Conservation (phyloP, 2,888 invertebrate genomes). For the Tipula vernalis region DNA sequence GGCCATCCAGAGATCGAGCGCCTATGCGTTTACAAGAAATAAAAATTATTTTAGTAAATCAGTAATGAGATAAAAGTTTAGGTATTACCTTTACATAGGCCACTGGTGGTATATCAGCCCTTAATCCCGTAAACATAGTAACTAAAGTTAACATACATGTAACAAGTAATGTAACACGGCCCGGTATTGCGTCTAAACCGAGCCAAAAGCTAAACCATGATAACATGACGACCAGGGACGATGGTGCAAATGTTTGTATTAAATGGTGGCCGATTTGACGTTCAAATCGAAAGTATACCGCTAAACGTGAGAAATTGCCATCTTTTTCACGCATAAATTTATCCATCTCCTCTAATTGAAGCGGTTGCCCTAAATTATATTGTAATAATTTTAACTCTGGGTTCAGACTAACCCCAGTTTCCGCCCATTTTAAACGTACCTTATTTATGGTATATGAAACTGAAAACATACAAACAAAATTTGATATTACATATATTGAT, state of each 20-base stretch:
- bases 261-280: constrained; percentile 74
- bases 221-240: constrained; percentile 66
- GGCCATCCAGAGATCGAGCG: constrained; percentile 78
- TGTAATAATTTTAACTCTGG: constrained; percentile 68
- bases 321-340: constrained; percentile 66
- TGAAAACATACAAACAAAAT: constrained; percentile 28
- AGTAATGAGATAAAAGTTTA: background rate
- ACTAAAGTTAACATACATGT: constrained; percentile 76
- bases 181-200: constrained; percentile 72
- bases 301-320: constrained; percentile 67
- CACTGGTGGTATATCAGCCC: constrained; percentile 73
- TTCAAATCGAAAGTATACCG: constrained; percentile 68
- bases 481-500: background rate
- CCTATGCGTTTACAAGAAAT: constrained; percentile 36
- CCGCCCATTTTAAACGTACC: constrained; percentile 61
- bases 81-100: constrained; percentile 67
- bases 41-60: background rate
- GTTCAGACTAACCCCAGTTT: constrained; percentile 61
- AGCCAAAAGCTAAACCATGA: constrained; percentile 85
- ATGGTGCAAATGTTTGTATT: constrained; percentile 76
- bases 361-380: constrained; percentile 62
- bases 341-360: constrained; percentile 56
- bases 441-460: constrained; percentile 71
- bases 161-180: constrained; percentile 65
- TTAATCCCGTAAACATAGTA: constrained; percentile 72